Conservation (phyloP, 2,888 invertebrate species). For the Dascillus cervinus region DNA sequence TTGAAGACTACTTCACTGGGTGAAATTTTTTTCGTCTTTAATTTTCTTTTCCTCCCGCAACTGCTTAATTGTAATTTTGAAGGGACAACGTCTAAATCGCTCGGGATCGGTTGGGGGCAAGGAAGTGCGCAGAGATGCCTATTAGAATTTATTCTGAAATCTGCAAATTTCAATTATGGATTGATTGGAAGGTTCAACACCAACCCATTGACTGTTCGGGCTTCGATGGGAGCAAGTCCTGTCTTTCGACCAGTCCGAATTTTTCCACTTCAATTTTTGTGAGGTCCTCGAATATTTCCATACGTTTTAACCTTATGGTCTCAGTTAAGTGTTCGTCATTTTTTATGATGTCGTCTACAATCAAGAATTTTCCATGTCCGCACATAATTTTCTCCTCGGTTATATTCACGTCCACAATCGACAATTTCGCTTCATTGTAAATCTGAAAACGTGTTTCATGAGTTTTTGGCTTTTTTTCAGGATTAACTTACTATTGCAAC, state of each 20-base stretch:
- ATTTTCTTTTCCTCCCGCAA: conserved; percentile 6
- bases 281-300: conserved; percentile 22
- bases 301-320: conserved; percentile 25
- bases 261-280: conserved; percentile 15
- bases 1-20: conserved; percentile 21
- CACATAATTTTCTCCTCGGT: conserved; percentile 29
- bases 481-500: conserved; percentile 7
- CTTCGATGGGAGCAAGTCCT: conserved; percentile 28
- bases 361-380: conserved; percentile 26
- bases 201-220: conserved; percentile 30
- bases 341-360: conserved; percentile 22
- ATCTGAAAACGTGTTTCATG: conserved; percentile 11
- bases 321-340: conserved; percentile 22
- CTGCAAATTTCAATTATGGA: conserved; percentile 14
- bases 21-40: conserved; percentile 1
- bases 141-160: conserved; percentile 23
- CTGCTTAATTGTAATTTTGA: conserved; percentile 8
- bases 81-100: conserved; percentile 5
- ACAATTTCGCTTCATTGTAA: conserved; percentile 15
- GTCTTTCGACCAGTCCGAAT: conserved; percentile 29
- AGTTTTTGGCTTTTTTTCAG: neutral
- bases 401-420: conserved; percentile 19
- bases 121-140: conserved; percentile 10
- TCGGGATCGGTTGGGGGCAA: conserved; percentile 6
- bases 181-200: conserved; percentile 2